Percentiles rank a stretch among this genome's conserved stretches.
These are phyloP conservation scores for Stenopsyche tienmushanensis DNA, from an alignment of 1,140 invertebrate genomes.

Conservation along the genomic window DNA sequence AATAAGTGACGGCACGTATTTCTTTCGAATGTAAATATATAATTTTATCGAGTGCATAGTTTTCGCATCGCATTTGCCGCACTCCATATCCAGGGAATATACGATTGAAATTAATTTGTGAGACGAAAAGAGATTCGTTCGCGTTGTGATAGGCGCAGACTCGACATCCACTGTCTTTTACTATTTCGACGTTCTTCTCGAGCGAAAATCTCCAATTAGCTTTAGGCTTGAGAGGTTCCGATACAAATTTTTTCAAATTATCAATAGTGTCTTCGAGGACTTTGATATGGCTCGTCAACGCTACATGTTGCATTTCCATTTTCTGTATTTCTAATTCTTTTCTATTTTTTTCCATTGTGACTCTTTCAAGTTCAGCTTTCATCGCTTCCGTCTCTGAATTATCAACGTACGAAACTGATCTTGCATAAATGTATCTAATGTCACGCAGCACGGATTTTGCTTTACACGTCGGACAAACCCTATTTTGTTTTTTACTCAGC, in stretches of 20 bases:
- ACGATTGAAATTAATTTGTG: slow-evolving; percentile 68
- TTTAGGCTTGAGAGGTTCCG: slow-evolving; percentile 44
- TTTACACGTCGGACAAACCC: slow-evolving; percentile 86
- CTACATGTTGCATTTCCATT: slow-evolving; percentile 33
- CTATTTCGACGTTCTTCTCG: slow-evolving; percentile 66
- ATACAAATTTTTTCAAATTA: slow-evolving; percentile 41
- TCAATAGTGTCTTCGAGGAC: slow-evolving; percentile 51
- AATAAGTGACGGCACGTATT: slow-evolving; percentile 79
- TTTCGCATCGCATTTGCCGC: slow-evolving; percentile 68
- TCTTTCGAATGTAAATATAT: slow-evolving; percentile 67
- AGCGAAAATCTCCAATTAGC: slow-evolving; percentile 57
- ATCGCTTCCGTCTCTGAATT: slow-evolving; percentile 57
- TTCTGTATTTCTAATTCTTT: slow-evolving; percentile 48
- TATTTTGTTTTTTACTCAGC: slow-evolving; percentile 57
- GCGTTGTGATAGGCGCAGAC: slow-evolving; percentile 69
- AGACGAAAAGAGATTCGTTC: slow-evolving; percentile 65
- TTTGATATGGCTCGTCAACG: slow-evolving; percentile 51
- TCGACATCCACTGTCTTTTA: slow-evolving; percentile 70
- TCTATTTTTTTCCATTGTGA: slow-evolving; percentile 47
- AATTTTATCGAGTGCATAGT: slow-evolving; percentile 60
- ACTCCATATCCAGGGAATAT: slow-evolving; percentile 79
- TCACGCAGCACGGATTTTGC: slow-evolving; percentile 71
- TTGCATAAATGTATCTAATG: slow-evolving; percentile 65
- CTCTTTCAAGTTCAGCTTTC: slow-evolving; percentile 53
- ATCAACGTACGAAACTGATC: slow-evolving; percentile 54